These are phyloP conservation scores for Dryobota labecula DNA, from an alignment of 2,888 invertebrate genomes.

Conservation along the genomic window DNA sequence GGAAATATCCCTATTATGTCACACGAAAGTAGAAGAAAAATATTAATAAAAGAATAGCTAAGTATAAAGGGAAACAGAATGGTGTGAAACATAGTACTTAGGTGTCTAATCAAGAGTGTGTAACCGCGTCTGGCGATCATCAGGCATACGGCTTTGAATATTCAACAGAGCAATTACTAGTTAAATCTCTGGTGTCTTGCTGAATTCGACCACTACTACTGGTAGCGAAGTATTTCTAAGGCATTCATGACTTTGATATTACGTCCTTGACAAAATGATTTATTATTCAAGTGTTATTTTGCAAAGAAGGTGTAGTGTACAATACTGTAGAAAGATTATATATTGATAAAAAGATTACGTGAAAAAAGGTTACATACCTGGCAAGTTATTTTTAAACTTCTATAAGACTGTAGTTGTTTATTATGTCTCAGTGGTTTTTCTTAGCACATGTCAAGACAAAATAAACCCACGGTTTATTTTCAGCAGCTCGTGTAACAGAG, in stretches of 20 bases:
- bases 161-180: constrained; percentile 72
- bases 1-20: no score
- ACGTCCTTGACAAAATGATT: background rate
- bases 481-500: constrained; percentile 6
- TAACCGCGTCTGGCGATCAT: constrained; percentile 60
- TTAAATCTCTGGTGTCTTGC: constrained; percentile 70
- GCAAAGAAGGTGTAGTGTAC: background rate
- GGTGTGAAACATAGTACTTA: constrained; percentile 34
- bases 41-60: background rate
- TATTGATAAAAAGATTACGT: background rate
- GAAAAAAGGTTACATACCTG: background rate
- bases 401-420: background rate
- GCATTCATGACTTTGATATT: background rate
- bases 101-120: constrained; percentile 61
- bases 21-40: no score
- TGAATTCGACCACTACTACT: constrained; percentile 53
- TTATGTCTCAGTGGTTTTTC: background rate
- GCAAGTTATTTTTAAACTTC: background rate
- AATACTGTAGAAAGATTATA: background rate
- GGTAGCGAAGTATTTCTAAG: constrained; percentile 20
- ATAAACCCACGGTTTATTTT: background rate
- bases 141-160: constrained; percentile 68
- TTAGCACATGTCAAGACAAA: background rate
- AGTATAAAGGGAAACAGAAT: background rate
- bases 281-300: background rate